A percentile compares a stretch with the other conserved stretches of the same genome.
Evolutionary conservation across 30 jellyfish, hydroid and myxozoan genomes (phyloP).

Genomic region (Morbakka virulenta): DNA sequence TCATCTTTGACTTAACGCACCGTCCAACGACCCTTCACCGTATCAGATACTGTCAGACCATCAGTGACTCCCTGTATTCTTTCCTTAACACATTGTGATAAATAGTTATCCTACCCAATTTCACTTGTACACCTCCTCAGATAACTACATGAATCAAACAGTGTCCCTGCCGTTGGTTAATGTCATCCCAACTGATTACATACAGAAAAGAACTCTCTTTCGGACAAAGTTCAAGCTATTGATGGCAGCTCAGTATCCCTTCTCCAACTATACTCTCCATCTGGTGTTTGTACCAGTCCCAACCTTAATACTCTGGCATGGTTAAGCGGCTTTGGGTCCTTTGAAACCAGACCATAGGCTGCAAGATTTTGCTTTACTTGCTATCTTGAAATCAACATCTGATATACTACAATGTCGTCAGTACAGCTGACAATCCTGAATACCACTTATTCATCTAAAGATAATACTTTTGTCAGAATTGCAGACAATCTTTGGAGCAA

Average conservation of each 20-base stretch:
- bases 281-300: neutral
- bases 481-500: too few relatives aligned
- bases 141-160: constrained; percentile 31
- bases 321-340: constrained; percentile 28
- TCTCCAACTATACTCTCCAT: neutral
- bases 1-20: neutral
- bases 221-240: neutral
- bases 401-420: too few relatives aligned
- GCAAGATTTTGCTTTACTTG: neutral
- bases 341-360: constrained; percentile 12
- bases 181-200: constrained; percentile 17
- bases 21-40: constrained; percentile 33
- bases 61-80: neutral
- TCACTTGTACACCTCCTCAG: too few relatives aligned
- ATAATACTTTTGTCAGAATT: too few relatives aligned
- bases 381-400: constrained; percentile 3
- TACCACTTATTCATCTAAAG: too few relatives aligned
- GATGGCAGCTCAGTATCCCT: constrained; percentile 2
- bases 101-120: neutral
- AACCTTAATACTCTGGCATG: constrained; percentile 21
- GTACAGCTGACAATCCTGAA: too few relatives aligned
- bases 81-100: neutral
- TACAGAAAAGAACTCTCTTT: constrained; percentile 5
- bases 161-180: constrained; percentile 38
- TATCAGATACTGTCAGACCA: neutral